phyloP scores from a whole-genome alignment of 2,113 vertebrate species.

The Channa argus region DNA sequence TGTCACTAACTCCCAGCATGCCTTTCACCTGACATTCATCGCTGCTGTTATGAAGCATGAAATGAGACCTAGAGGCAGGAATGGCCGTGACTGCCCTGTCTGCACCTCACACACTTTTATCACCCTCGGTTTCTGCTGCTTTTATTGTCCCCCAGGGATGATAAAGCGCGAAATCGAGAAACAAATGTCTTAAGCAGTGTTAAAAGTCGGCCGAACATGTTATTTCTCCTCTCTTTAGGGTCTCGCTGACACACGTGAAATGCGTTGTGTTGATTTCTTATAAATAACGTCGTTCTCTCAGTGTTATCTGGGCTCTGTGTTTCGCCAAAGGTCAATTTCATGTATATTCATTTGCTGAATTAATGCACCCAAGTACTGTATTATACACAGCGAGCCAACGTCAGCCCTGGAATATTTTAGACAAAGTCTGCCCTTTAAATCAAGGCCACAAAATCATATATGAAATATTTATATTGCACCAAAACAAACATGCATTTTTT shows the following conservation, averaged over 20 bases:
- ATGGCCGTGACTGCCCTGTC: constrained; percentile 4
- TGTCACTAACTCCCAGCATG: constrained; percentile 56
- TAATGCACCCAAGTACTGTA: not conserved
- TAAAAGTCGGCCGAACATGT: not conserved
- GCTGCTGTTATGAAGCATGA: constrained; percentile 42
- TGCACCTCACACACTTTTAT: constrained; percentile 11
- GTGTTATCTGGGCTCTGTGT: not conserved
- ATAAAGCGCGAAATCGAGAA: constrained; percentile 45
- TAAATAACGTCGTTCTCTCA: not conserved
- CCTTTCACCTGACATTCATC: constrained; percentile 52
- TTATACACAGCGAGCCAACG: not conserved
- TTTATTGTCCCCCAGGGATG: not conserved
- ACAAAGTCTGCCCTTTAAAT: too few species aligned
- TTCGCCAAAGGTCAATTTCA: constrained; percentile 34
- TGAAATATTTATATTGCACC: too few species aligned
- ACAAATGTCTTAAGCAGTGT: constrained; percentile 12
- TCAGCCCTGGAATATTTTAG: not conserved
- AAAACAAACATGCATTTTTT: not conserved
- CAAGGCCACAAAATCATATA: too few species aligned
- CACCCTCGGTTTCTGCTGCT: not conserved
- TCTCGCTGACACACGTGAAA: not conserved
- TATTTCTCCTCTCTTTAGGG: not conserved
- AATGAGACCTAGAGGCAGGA: constrained; percentile 34
- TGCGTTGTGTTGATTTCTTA: constrained; percentile 1
- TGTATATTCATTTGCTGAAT: constrained; percentile 36